Evolutionary conservation across 1,140 invertebrate genomes (phyloP), one percentile per base, ranked within the genome.

Genomic region (Caenorhabditis brenneri): DNA sequence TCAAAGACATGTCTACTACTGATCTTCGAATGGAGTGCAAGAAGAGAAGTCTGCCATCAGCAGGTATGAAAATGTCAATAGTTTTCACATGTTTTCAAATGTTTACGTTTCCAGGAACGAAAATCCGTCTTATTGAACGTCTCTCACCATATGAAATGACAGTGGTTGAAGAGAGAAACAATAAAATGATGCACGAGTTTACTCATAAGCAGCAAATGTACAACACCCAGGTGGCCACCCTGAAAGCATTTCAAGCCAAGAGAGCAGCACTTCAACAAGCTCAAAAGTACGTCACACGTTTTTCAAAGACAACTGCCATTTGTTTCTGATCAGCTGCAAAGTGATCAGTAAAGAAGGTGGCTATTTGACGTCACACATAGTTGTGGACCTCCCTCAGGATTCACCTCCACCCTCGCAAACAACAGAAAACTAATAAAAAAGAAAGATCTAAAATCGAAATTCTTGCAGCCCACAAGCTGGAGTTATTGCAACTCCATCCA

Each of bases 201-300:
- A 74, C 16, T 12, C 19, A 42, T 27, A n/a, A n/a, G 33, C 65
- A 46, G 1, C 65, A 42, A 74, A 27, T 74, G 65, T 74, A 74
- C 29, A 36, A 74, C 22, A n/a, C 65, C 7, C 65, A 74, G 10
- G 29, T n/a, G 36, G 65, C 65, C 33, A 42, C 65, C 65, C 65
- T 74, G 36, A 74, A 74, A 74, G 36, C 36, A 9, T 74, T 42
- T 24, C 65, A 74, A 74, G 65, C 36, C 1, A 74, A 74, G 65
- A 74, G 46, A 42, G 65, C 33, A n/a, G 65, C 33, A 10, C 22
- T 46, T 12, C 19, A 24, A n/a, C 65, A 74, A n/a, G 33, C n/a
- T 74, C 65, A 74, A 74, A 74, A 46, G 65, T 74, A 74, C 36
- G 65, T 74, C 65, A 74, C 33, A 74, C 65, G 31, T 42, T 42